A percentile compares a stretch with the other conserved stretches of the same genome.
Evolutionary conservation across 1,140 invertebrate species (phyloP).

Genomic region (Eumaeus atala): DNA sequence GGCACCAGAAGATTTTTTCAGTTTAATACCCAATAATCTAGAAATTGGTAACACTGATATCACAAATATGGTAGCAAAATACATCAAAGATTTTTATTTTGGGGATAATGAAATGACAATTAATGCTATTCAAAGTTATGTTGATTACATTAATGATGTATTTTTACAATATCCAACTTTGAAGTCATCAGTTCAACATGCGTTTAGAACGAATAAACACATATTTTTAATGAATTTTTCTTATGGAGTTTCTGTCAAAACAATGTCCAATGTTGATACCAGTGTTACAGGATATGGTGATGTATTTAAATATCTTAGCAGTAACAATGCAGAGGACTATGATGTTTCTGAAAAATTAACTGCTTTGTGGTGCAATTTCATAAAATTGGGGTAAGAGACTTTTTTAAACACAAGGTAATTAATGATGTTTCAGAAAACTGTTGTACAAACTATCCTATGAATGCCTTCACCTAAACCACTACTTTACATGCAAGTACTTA

Average conservation of each 20-base stretch:
- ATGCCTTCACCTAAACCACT: no score
- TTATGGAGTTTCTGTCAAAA: constrained; percentile 18
- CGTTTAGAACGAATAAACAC: constrained; percentile 27
- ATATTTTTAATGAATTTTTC: constrained; percentile 51
- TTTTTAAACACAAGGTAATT: no score
- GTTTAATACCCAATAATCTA: constrained; percentile 49
- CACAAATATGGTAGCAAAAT: constrained; percentile 33
- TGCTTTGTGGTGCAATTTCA: constrained; percentile 47
- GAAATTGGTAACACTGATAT: constrained; percentile 30
- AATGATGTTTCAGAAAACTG: no score
- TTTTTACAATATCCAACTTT: constrained; percentile 44
- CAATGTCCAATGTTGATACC: neutral
- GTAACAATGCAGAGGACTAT: constrained; percentile 18
- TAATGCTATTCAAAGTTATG: constrained; percentile 31
- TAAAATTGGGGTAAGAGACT: constrained; percentile 47
- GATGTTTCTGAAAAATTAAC: constrained; percentile 32
- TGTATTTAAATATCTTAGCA: constrained; percentile 24
- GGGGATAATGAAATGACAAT: constrained; percentile 23
- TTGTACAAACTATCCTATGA: no score
- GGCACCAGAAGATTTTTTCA: constrained; percentile 35
- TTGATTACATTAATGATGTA: constrained; percentile 50
- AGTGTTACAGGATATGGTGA: constrained; percentile 15
- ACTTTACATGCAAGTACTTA: no score
- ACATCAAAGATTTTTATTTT: constrained; percentile 54
- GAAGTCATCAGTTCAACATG: constrained; percentile 40